Percentiles rank a stretch among this genome's conserved stretches.
Conservation (phyloP, 2,113 vertebrate genomes). For the Pseudopodoces humilis region DNA sequence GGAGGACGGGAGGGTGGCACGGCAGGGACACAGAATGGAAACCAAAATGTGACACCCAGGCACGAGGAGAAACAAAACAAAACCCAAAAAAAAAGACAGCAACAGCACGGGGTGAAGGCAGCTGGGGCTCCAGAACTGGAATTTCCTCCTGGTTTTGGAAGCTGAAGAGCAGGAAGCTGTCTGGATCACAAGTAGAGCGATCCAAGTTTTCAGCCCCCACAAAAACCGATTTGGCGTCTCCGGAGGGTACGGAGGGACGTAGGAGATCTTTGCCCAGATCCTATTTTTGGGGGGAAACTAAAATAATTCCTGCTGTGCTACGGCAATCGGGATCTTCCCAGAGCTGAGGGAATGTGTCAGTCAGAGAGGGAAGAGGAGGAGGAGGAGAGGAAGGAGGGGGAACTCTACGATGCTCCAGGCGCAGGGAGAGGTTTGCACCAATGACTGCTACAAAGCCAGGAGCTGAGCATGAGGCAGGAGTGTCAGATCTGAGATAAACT, state of each 20-base stretch:
- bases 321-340: background rate
- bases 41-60: constrained; percentile 52
- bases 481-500: background rate
- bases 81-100: too few species aligned
- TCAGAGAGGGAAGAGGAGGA: background rate
- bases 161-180: background rate
- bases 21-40: constrained; percentile 56
- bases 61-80: background rate
- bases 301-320: constrained; percentile 34
- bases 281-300: constrained; percentile 29
- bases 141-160: background rate
- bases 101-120: accelerated
- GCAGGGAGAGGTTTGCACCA: background rate
- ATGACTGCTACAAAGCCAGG: background rate
- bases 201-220: constrained; percentile 29
- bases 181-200: background rate
- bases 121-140: background rate
- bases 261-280: constrained; percentile 19
- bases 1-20: constrained; percentile 54
- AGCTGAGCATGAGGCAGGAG: background rate
- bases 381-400: background rate
- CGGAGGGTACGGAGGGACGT: background rate
- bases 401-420: background rate
- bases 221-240: background rate
- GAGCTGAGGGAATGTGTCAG: background rate